Percentiles rank a stretch among this genome's conserved stretches.
These are phyloP conservation scores for Laspeyria flexula DNA, from an alignment of 2,888 invertebrate species.

Conservation along the genomic window DNA sequence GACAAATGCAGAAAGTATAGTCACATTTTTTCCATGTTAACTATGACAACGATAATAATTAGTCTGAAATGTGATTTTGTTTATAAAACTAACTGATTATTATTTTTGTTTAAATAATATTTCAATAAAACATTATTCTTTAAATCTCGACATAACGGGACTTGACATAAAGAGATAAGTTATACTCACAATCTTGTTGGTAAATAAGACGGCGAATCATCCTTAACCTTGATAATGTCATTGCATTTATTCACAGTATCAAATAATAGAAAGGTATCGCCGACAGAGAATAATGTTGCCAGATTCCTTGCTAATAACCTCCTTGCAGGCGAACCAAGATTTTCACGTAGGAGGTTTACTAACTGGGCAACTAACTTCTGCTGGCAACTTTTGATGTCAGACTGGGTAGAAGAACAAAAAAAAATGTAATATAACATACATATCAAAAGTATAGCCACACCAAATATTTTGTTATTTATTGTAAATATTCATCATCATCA, in stretches of 20 bases:
- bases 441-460: background rate
- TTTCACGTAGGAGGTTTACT: slow-evolving; percentile 94
- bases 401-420: slow-evolving; percentile 79
- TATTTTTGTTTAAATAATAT: no score
- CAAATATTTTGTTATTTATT: no score
- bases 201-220: slow-evolving; percentile 98
- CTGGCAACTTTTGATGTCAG: slow-evolving; percentile 98
- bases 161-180: no score
- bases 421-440: background rate
- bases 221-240: slow-evolving; percentile 98
- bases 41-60: no score
- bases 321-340: slow-evolving; percentile 97
- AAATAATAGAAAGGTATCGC: slow-evolving; percentile 98
- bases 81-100: no score
- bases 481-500: no score
- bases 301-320: slow-evolving; percentile 96
- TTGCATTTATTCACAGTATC: slow-evolving; percentile 99
- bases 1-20: no score
- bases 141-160: no score
- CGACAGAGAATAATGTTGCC: slow-evolving; percentile 98
- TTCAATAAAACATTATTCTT: no score
- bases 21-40: no score
- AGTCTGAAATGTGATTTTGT: no score
- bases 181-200: slow-evolving; percentile 97
- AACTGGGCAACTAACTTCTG: slow-evolving; percentile 98